phyloP scores from a whole-genome alignment of 2,888 invertebrate species.

The Fragum whitleyi region DNA sequence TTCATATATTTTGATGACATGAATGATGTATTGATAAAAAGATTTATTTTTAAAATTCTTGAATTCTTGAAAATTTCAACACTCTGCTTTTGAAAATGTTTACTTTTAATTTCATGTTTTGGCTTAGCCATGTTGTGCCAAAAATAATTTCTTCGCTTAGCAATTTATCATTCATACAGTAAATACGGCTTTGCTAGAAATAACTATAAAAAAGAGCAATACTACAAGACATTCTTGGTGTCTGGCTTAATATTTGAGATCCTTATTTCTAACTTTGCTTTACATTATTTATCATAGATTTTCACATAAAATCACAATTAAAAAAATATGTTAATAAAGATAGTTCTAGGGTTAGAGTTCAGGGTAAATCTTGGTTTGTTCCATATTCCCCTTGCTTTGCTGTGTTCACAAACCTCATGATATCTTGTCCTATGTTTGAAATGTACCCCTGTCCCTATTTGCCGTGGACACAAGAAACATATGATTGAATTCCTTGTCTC shows the following conservation, averaged over 20 bases:
- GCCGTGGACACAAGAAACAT: not conserved
- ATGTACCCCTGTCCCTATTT: not conserved
- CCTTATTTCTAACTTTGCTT: not conserved
- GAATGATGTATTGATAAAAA: too few relatives aligned
- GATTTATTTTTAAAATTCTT: too few relatives aligned
- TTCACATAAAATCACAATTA: too few relatives aligned
- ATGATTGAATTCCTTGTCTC: not conserved
- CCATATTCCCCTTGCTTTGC: not conserved
- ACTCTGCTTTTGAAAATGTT: too few relatives aligned
- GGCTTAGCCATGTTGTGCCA: not conserved
- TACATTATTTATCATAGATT: not conserved
- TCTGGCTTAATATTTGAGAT: not conserved
- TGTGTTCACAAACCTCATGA: not conserved
- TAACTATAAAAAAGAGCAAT: not conserved
- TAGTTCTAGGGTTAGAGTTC: too few relatives aligned
- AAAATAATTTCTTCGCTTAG: not conserved
- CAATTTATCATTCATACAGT: not conserved
- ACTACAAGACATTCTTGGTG: not conserved
- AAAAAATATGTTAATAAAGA: too few relatives aligned
- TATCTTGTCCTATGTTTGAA: not conserved
- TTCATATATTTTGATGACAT: too few relatives aligned
- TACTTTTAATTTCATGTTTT: too few relatives aligned
- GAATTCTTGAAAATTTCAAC: too few relatives aligned
- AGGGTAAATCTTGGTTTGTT: not conserved
- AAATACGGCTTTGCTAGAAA: not conserved